Percentiles rank a stretch among this genome's conserved stretches.
These are phyloP conservation scores for Triplophysa rosa DNA, from an alignment of 2,113 vertebrate genomes.

Conservation along the genomic window DNA sequence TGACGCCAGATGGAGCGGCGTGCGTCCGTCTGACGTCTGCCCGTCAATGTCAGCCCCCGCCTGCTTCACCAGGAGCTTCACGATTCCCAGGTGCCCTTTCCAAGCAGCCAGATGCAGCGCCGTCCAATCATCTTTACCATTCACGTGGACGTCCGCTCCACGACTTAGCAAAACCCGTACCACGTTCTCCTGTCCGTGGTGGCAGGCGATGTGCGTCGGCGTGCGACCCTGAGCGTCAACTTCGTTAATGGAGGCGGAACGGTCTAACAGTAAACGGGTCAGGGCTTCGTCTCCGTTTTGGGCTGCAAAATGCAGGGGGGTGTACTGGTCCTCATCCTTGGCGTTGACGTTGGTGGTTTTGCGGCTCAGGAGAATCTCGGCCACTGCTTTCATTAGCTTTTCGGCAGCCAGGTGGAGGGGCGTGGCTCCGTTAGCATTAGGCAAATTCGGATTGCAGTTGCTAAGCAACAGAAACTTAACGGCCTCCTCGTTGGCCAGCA, in stretches of 20 bases:
- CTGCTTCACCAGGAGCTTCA: conserved; percentile 91
- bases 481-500: conserved; percentile 88
- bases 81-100: conserved; percentile 92
- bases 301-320: conserved; percentile 90
- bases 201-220: conserved; percentile 90
- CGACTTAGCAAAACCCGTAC: conserved; percentile 87
- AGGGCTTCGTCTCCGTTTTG: conserved; percentile 91
- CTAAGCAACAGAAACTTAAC: conserved; percentile 92
- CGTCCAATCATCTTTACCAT: conserved; percentile 89
- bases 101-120: conserved; percentile 91
- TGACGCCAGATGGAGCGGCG: conserved; percentile 89
- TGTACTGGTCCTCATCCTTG: conserved; percentile 95
- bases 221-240: conserved; percentile 90
- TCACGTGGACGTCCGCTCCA: conserved; percentile 76
- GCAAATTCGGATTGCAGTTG: conserved; percentile 87
- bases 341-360: conserved; percentile 89
- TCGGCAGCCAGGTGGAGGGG: conserved; percentile 91
- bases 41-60: conserved; percentile 77
- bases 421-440: conserved; percentile 82
- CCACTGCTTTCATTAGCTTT: conserved; percentile 79
- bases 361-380: conserved; percentile 86
- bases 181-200: conserved; percentile 90
- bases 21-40: conserved; percentile 85
- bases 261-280: conserved; percentile 86
- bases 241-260: conserved; percentile 78